These are phyloP conservation scores for Scomberomorus guttatus DNA, from an alignment of 2,797 vertebrate species.

Conservation along the genomic window DNA sequence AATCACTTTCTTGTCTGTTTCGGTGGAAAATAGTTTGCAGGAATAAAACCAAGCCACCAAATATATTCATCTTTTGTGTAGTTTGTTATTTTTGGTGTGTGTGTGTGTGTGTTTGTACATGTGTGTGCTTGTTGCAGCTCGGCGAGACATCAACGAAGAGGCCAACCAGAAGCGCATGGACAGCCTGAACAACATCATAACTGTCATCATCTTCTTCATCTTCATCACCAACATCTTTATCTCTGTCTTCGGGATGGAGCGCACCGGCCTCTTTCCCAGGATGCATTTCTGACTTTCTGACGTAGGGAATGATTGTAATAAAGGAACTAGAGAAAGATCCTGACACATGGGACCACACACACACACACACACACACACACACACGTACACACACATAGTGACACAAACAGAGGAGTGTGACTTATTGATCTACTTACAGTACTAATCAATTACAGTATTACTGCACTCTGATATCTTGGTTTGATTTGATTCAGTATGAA, in stretches of 20 bases:
- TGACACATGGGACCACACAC: background rate
- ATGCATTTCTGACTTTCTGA: slow-evolving; percentile 78
- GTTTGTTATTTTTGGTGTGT: slow-evolving; percentile 29
- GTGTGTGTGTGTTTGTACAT: slow-evolving; percentile 42
- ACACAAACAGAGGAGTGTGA: slow-evolving; percentile 17
- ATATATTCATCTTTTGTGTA: background rate
- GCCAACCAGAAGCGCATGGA: slow-evolving; percentile 89
- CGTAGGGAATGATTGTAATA: background rate
- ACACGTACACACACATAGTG: slow-evolving; percentile 17
- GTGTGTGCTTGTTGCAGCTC: slow-evolving; percentile 82
- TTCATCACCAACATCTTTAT: slow-evolving; percentile 94
- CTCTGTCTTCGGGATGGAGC: slow-evolving; percentile 92
- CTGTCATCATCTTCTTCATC: slow-evolving; percentile 89
- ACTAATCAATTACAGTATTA: slow-evolving; percentile 58
- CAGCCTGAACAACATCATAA: slow-evolving; percentile 89
- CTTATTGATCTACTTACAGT: slow-evolving; percentile 54
- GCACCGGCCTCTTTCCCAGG: slow-evolving; percentile 87
- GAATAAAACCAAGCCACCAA: background rate
- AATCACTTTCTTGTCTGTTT: background rate
- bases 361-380: slow-evolving; percentile 20
- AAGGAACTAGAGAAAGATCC: slow-evolving; percentile 8
- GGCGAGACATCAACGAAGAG: slow-evolving; percentile 89
- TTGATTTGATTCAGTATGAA: slow-evolving; percentile 47
- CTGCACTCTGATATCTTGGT: slow-evolving; percentile 7
- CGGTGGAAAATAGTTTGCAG: background rate